These are phyloP conservation scores for Corythornis vintsioides DNA, from an alignment of 2,113 vertebrate species.

Conservation along the genomic window DNA sequence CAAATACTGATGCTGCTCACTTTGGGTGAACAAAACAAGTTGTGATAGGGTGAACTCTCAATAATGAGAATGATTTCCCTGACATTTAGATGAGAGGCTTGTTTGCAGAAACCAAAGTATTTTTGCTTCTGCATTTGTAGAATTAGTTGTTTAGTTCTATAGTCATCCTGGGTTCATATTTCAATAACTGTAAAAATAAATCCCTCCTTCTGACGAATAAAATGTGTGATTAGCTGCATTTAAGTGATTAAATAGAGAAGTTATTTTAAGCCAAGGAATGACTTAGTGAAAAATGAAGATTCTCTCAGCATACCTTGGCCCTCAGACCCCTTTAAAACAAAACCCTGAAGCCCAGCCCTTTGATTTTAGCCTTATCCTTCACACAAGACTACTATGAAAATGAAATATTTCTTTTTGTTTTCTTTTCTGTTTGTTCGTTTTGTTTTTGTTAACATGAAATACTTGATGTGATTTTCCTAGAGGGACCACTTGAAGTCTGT, in stretches of 20 bases:
- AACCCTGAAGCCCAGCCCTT: background rate
- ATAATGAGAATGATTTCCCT: background rate
- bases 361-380: background rate
- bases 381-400: background rate
- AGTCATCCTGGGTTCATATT: background rate
- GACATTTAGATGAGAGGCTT: background rate
- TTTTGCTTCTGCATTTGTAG: background rate
- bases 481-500: slow-evolving; percentile 37
- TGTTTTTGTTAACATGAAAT: background rate
- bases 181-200: background rate
- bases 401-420: background rate
- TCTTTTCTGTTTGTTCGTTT: background rate
- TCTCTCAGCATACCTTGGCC: background rate
- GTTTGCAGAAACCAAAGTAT: background rate
- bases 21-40: background rate
- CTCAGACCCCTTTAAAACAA: background rate
- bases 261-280: background rate
- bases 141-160: background rate
- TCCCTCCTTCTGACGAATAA: background rate
- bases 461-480: slow-evolving; percentile 45
- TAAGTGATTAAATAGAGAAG: background rate
- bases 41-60: no score
- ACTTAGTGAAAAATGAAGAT: background rate
- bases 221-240: background rate
- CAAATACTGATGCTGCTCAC: background rate